Base-by-base conservation (phyloP, 2,113 vertebrate species). In the Xyrauchen texanus region DNA sequence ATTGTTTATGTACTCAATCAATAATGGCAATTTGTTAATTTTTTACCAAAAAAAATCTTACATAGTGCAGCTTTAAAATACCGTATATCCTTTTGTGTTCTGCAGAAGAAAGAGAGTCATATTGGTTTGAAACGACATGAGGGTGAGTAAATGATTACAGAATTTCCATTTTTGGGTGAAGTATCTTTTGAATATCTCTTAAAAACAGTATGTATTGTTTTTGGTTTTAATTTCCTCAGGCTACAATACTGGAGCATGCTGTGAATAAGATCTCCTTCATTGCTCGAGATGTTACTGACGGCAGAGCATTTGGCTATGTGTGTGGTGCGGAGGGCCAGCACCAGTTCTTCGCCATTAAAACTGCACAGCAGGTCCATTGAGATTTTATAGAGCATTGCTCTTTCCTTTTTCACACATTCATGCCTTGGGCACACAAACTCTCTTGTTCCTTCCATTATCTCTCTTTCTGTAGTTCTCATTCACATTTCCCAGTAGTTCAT, bases 251-350 rank as follows among this genome's bases (percentile, higher is more conserved):
- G 3, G 97, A 99, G 63, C 97, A 99, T 67, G 88, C 92, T 11
- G 96, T 99, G 79, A 98, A 96, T 84, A 98, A 95, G 87, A 96
- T 99, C 89, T 99, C 98, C 81, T 99, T 99, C 89, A 99, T 99
- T 77, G 98, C 98, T 81, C 95, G 96, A 7, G 98, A 99, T 68
- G 96, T 99, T 71, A 98, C 98, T 1, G 98, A 99, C 80, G 98
- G 95, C 85, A 86, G 98, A 82, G 97, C 97, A 0, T 98, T 99
- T 78, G 98, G 98, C 53, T 99, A 99, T 0, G 93, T 99, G 62
- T 99, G 96, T 81, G 98, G 98, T 67, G 95, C 95, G 69, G 96
- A 98, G 86, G 97, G 97, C 42, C 97, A 99, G 81, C 98, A 99
- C 79, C 97, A 98, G 66, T 99, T 99, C 91, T 98, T 98, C 79